Conservation (phyloP, 1,140 invertebrate genomes). For the Arion vulgaris region DNA sequence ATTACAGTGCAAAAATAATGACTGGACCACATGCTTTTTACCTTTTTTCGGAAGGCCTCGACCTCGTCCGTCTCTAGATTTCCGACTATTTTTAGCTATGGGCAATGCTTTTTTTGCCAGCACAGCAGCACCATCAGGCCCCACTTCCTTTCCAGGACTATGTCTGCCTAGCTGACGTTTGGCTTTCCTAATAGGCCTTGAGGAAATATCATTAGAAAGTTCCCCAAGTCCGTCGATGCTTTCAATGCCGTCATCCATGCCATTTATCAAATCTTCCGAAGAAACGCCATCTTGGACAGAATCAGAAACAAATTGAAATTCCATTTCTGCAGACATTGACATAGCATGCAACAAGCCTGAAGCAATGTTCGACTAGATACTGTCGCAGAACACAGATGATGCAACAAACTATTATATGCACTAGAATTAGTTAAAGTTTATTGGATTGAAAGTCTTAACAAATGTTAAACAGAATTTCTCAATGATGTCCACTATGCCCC, state of each 20-base stretch:
- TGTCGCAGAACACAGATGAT: neutral
- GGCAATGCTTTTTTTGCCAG: slow-evolving; percentile 39
- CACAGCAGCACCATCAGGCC: slow-evolving; percentile 32
- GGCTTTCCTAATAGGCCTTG: slow-evolving; percentile 45
- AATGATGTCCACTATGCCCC: neutral
- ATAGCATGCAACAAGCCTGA: slow-evolving; percentile 12
- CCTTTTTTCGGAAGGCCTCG: slow-evolving; percentile 65
- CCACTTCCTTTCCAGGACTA: slow-evolving; percentile 36
- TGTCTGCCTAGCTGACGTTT: slow-evolving; percentile 41
- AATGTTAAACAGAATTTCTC: neutral
- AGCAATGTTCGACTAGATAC: neutral
- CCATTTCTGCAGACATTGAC: slow-evolving; percentile 46
- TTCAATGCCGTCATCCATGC: slow-evolving; percentile 22
- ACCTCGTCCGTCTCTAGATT: slow-evolving; percentile 57
- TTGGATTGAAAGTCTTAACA: neutral
- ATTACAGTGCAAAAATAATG: no score
- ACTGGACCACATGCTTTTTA: slow-evolving; percentile 16
- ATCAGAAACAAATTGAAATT: slow-evolving; percentile 38
- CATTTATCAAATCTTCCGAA: slow-evolving; percentile 41
- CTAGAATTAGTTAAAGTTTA: neutral
- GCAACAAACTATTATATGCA: neutral
- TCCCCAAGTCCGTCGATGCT: slow-evolving; percentile 30
- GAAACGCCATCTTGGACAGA: slow-evolving; percentile 47
- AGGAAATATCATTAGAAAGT: slow-evolving; percentile 30
- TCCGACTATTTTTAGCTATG: slow-evolving; percentile 61